Conservation (phyloP, 2,888 invertebrate species). For the Pardosa pseudoannulata region DNA sequence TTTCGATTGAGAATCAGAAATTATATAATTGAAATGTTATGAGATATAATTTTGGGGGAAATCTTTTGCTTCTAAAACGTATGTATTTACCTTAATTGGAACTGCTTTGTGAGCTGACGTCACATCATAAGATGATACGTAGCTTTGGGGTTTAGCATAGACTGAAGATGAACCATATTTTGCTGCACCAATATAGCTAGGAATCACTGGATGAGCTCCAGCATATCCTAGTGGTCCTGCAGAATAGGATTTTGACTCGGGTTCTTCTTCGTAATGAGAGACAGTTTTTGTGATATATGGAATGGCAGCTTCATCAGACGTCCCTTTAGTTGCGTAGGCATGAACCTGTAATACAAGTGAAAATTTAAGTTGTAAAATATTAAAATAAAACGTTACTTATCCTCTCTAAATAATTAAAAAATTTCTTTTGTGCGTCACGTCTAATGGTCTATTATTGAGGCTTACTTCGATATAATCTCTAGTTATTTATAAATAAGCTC, state of each 20-base stretch:
- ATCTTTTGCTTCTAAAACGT: too few relatives aligned
- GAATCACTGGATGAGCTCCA: not conserved
- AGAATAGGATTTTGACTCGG: not conserved
- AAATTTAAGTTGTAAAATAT: too few relatives aligned
- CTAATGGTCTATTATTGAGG: too few relatives aligned
- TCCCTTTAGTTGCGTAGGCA: not conserved
- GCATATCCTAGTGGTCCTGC: not conserved
- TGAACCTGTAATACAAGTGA: not conserved
- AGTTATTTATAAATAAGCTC: too few relatives aligned
- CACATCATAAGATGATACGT: not conserved
- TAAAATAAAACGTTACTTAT: too few relatives aligned
- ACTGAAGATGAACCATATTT: slow-evolving; percentile 17
- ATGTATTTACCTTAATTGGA: too few relatives aligned
- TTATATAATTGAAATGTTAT: too few relatives aligned
- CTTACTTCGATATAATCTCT: too few relatives aligned
- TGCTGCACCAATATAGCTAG: not conserved
- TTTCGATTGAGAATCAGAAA: too few relatives aligned
- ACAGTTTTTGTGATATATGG: slow-evolving; percentile 13
- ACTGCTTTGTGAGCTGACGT: slow-evolving; percentile 1
- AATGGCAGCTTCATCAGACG: not conserved
- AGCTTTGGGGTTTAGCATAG: not conserved
- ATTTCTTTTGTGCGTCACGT: too few relatives aligned
- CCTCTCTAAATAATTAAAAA: too few relatives aligned
- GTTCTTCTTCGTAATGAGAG: not conserved
- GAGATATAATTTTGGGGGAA: too few relatives aligned